Evolutionary conservation across 2,888 invertebrate genomes (phyloP).

Genomic region (Falcaria lacertinaria): DNA sequence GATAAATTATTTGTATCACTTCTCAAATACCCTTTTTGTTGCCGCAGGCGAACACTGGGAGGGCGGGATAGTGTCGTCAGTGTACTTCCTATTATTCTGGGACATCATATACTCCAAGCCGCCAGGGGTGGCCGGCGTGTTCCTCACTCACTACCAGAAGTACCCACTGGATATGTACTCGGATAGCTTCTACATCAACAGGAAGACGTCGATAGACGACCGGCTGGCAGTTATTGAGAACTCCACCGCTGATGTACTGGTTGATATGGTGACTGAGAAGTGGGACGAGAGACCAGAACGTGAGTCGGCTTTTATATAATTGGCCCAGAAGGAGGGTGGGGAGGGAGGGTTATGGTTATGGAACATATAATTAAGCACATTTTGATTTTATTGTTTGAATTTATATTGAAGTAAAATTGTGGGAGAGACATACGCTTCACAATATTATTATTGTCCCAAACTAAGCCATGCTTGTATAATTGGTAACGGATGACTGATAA

Average conservation of each 20-base stretch:
- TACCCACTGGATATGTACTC: conserved; percentile 87
- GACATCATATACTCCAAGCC: conserved; percentile 83
- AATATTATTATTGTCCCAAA: too few species aligned
- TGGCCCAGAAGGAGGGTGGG: too few species aligned
- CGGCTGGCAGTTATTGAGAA: conserved; percentile 58
- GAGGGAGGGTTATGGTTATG: too few species aligned
- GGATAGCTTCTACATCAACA: conserved; percentile 82
- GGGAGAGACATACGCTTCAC: too few species aligned
- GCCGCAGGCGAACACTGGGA: conserved; percentile 86
- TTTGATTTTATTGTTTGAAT: too few species aligned
- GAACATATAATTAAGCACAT: too few species aligned
- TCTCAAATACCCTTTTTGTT: conserved; percentile 2
- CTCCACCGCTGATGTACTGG: conserved; percentile 50
- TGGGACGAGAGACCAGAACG: conserved; percentile 70
- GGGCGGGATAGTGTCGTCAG: conserved; percentile 80
- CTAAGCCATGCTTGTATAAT: too few species aligned
- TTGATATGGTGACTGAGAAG: conserved; percentile 55
- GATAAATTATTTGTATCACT: too few species aligned
- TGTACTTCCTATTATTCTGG: conserved; percentile 88
- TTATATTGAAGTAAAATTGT: too few species aligned
- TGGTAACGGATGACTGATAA: too few species aligned
- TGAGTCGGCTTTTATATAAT: too few species aligned
- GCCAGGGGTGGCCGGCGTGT: conserved; percentile 74
- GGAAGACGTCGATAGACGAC: conserved; percentile 79
- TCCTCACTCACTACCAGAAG: conserved; percentile 82